Base-by-base conservation (phyloP, 2,797 vertebrate genomes). In the Sebastes flavidus region DNA sequence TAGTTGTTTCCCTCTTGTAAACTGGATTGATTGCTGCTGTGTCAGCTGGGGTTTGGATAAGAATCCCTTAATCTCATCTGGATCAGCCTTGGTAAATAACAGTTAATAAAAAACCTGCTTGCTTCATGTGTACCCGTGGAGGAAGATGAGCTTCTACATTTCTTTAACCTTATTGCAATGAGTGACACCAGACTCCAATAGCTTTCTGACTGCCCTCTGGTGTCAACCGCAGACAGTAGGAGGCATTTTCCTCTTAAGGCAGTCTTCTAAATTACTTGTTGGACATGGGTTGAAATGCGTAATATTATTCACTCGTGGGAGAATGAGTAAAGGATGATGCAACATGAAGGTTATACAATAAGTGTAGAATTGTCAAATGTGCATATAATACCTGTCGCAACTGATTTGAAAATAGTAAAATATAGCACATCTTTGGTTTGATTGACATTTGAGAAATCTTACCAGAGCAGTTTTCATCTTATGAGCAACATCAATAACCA, bases 11-110 rank as follows among this genome's bases (percentile, higher is more conserved):
- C 16, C n/a, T 42, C 38, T 38, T 18, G 12, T 59, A 68, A 81
- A 80, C 46, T 56, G 36, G 77, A 72, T 27, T n/a, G 49, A 49
- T 68, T 73, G 59, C 72, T 65, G 65, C 70, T 74, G 77, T 70
- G 69, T 87, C 71, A 75, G 70, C 54, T 38, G 69, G 6, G 79
- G 10, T 66, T 59, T 27, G 38, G 22, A 68, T 63, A 73, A 68
- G 16, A 83, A 75, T 75, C 78, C 46, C 68, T 75, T 77, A 77
- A 86, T 88, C 73, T 82, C 68, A 62, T 70, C 55, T 79, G 78
- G 72, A 61, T 82, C 46, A 71, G 61, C 16, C 29, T 46, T 49
- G 30, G 82, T 75, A 81, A 82, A 85, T 83, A 83, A 68, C 55
- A 42, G 73, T 85, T 87, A 52, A 83, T 77, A 74, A 81, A 72